Conservation (phyloP, 2,113 vertebrate genomes). For the Cochlearius cochlearius region DNA sequence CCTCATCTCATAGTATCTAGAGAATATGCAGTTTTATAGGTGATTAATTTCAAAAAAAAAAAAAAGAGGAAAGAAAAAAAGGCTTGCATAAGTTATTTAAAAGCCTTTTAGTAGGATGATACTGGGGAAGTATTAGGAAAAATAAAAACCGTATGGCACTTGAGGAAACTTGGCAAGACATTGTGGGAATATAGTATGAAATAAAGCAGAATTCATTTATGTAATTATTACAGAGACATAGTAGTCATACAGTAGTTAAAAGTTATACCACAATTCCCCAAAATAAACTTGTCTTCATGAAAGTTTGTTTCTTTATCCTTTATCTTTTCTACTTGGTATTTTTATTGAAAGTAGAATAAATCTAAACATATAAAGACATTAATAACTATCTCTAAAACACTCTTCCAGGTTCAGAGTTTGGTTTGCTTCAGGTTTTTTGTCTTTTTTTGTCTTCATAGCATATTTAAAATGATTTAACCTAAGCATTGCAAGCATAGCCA, state of each 20-base stretch:
- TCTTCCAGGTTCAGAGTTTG: neutral
- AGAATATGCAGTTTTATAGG: constrained; percentile 34
- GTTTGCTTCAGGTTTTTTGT: neutral
- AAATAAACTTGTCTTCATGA: neutral
- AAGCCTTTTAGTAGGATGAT: neutral
- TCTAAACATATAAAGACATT: neutral
- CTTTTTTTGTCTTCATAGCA: neutral
- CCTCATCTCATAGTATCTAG: neutral
- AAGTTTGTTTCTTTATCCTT: neutral
- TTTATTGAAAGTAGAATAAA: neutral
- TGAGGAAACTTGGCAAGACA: neutral
- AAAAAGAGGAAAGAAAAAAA: neutral
- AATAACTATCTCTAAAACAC: neutral
- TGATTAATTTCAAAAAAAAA: neutral
- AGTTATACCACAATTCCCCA: neutral
- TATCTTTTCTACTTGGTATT: neutral
- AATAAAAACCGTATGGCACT: neutral
- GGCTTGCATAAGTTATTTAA: constrained; percentile 22
- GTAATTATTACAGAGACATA: neutral
- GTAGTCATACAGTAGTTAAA: neutral
- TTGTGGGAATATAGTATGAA: neutral
- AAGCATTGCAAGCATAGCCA: neutral
- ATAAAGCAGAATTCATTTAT: neutral
- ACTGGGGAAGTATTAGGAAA: neutral
- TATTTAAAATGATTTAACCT: neutral